Evolutionary conservation across 2,888 invertebrate species (phyloP).

Genomic region (Mimachlamys varia): DNA sequence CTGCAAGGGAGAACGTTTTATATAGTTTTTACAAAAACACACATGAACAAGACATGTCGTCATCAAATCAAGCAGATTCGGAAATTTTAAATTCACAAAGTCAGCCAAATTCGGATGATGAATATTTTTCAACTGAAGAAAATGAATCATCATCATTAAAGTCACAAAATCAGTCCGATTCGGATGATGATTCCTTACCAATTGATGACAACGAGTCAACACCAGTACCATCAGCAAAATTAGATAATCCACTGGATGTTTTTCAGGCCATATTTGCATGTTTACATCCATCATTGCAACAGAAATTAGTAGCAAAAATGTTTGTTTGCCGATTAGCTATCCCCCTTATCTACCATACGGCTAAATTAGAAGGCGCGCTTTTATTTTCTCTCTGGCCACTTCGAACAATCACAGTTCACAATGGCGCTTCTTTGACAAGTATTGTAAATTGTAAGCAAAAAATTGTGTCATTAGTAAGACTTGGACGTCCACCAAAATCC

Average conservation of each 20-base stretch:
- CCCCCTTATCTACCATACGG: not conserved
- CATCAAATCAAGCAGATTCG: no score
- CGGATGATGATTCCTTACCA: no score
- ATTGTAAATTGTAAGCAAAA: slow-evolving; percentile 10
- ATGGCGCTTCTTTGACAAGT: not conserved
- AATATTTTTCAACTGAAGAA: no score
- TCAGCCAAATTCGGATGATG: no score
- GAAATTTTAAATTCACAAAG: no score
- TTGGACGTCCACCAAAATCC: not conserved
- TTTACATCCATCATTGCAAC: not conserved
- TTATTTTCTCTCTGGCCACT: not conserved
- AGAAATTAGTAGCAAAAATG: not conserved
- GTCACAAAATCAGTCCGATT: no score
- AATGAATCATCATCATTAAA: no score
- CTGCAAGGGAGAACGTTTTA: no score
- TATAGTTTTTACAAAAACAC: no score
- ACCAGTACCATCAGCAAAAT: no score
- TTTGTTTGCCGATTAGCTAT: not conserved
- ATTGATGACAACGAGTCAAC: no score
- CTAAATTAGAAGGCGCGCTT: not conserved
- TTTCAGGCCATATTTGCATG: not conserved
- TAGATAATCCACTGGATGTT: not conserved
- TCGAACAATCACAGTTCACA: not conserved
- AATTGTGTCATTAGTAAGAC: not conserved
- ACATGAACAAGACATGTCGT: no score